Evolutionary conservation across 2,113 vertebrate species (phyloP), one percentile per base, ranked within the genome.

Genomic region (Platichthys stellatus): DNA sequence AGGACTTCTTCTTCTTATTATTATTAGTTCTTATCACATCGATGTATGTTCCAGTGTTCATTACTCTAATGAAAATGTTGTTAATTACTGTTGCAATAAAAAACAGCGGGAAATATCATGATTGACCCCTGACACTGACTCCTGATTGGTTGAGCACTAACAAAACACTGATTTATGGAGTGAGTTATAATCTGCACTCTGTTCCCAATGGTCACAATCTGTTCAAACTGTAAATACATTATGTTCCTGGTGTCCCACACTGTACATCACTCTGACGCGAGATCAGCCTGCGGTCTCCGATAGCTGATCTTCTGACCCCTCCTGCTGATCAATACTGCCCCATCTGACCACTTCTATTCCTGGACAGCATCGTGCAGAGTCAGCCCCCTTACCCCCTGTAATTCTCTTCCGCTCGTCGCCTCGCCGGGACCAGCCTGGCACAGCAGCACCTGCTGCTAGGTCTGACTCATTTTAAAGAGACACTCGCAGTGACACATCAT

Each of bases 271-370:
- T 80, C 78, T 82, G 82, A 72, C 60, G 69, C 62, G 18, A 20
- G 76, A 74, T 18, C 58, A 58, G 56, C 65, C 26, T 72, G 69
- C 15, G 40, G 18, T 78, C 18, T 54, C 20, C 20, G n/a, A 8
- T 8, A 54, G 20, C 51, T 54, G 81, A 82, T 81, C 75, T 35
- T 40, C 26, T 57, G 72, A 84, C 82, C 89, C 79, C 75, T 76
- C 88, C 82, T 60, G 78, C 84, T 83, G 84, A 85, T 92, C 92
- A 71, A 88, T 91, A 69, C 79, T 69, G 78, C 64, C 86, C 89
- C 74, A 81, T 54, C 75, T 86, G 90, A 92, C 89, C 74, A 57
- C 68, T 85, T 89, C 92, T 90, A 92, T 91, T 92, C 72, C 84
- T 78, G 84, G 83, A 63, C 72, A 11, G 59, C 47, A 45, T 72